Conservation (phyloP, 2,113 vertebrate species). For the Prionailurus viverrinus region DNA sequence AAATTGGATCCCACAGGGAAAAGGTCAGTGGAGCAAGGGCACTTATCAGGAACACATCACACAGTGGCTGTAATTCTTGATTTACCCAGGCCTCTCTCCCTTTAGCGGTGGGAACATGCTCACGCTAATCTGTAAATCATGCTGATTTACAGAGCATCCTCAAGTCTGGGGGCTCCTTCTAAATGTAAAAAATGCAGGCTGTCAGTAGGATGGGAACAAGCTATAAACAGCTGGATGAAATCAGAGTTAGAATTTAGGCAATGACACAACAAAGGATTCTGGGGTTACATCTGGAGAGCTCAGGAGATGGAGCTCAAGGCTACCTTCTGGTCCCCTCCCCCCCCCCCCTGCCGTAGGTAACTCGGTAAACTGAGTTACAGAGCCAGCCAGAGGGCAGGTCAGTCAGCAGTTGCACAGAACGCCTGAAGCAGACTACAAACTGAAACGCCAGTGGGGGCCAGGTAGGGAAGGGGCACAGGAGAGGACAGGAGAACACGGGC, state of each 20-base stretch:
- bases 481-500: accelerated
- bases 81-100: too few species aligned
- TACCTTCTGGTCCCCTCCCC: neutral
- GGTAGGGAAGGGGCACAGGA: neutral
- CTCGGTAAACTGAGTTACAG: neutral
- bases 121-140: neutral
- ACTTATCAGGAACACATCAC: neutral
- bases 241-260: neutral
- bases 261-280: neutral
- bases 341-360: neutral
- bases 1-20: neutral
- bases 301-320: neutral
- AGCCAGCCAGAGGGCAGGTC: accelerated
- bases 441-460: accelerated
- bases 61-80: neutral
- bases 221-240: neutral
- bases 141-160: neutral
- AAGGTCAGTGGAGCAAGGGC: neutral
- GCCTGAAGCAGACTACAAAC: neutral
- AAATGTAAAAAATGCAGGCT: neutral
- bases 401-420: neutral
- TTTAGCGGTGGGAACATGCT: neutral
- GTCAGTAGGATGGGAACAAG: too few species aligned
- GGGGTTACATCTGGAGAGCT: too few species aligned
- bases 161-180: neutral